Percentiles rank a stretch among this genome's conserved stretches.
Evolutionary conservation across 2,888 invertebrate species (phyloP).

Genomic region (Coremacera marginata): DNA sequence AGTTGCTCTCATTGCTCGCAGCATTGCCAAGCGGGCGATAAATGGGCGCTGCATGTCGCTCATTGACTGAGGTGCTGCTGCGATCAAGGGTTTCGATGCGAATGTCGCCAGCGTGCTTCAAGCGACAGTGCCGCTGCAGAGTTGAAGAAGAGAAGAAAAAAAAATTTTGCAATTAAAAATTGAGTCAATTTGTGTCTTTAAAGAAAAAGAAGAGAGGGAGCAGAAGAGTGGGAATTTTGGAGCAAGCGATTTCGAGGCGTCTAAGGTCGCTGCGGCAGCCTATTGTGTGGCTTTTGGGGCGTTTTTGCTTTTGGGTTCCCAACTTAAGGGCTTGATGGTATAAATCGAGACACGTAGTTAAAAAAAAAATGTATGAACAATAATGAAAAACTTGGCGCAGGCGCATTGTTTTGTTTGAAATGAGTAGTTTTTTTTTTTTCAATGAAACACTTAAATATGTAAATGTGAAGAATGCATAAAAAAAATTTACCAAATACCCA

Average conservation of each 20-base stretch:
- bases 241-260: background rate
- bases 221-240: background rate
- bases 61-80: constrained; percentile 49
- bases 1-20: constrained; percentile 54
- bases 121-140: constrained; percentile 80
- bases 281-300: no score
- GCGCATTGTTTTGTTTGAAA: no score
- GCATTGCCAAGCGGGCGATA: constrained; percentile 65
- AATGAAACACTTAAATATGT: no score
- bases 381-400: no score
- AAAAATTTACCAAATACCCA: no score
- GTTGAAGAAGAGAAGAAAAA: constrained; percentile 30
- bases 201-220: background rate
- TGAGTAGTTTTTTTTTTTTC: no score
- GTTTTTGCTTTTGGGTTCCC: no score
- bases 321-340: no score
- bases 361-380: no score
- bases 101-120: constrained; percentile 83
- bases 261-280: background rate
- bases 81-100: constrained; percentile 74
- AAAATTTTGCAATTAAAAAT: background rate
- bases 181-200: background rate
- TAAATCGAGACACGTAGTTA: no score
- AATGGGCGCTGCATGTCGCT: constrained; percentile 56
- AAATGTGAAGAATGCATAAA: no score